Conservation (phyloP, 2,113 vertebrate species). For the Oryzias melastigma region DNA sequence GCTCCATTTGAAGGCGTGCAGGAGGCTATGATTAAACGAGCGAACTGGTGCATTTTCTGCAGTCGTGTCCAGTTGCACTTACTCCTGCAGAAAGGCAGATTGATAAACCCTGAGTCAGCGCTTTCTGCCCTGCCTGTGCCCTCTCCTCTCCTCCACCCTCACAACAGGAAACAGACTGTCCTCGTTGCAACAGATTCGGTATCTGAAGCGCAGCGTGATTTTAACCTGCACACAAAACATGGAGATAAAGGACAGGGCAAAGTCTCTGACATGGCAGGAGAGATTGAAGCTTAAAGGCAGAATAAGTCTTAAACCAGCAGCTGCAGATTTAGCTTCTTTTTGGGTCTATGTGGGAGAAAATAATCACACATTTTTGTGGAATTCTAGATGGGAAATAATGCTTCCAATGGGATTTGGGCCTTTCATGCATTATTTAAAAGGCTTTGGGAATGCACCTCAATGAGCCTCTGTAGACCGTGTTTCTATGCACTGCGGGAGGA, state of each 20-base stretch:
- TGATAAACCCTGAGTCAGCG: constrained; percentile 70
- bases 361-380: constrained; percentile 30
- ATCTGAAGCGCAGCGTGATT: constrained; percentile 13
- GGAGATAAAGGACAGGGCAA: constrained; percentile 3
- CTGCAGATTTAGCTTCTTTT: constrained; percentile 26
- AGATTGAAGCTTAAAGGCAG: constrained; percentile 30
- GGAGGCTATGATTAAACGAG: constrained; percentile 52
- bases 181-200: constrained; percentile 36
- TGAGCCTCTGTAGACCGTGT: constrained; percentile 21
- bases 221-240: neutral
- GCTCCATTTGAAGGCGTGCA: constrained; percentile 37
- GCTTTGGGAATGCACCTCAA: constrained; percentile 51
- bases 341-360: constrained; percentile 23
- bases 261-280: constrained; percentile 3
- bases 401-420: constrained; percentile 59
- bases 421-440: constrained; percentile 68
- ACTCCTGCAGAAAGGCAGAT: constrained; percentile 62
- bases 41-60: constrained; percentile 35
- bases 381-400: constrained; percentile 54
- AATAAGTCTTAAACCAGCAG: constrained; percentile 35
- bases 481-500: constrained; percentile 26
- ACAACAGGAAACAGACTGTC: constrained; percentile 63
- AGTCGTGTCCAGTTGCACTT: constrained; percentile 64
- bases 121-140: constrained; percentile 35
- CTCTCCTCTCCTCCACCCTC: constrained; percentile 53